Evolutionary conservation across 2,797 vertebrate genomes (phyloP), one percentile per base, ranked within the genome.

Genomic region (Microchirus variegatus): DNA sequence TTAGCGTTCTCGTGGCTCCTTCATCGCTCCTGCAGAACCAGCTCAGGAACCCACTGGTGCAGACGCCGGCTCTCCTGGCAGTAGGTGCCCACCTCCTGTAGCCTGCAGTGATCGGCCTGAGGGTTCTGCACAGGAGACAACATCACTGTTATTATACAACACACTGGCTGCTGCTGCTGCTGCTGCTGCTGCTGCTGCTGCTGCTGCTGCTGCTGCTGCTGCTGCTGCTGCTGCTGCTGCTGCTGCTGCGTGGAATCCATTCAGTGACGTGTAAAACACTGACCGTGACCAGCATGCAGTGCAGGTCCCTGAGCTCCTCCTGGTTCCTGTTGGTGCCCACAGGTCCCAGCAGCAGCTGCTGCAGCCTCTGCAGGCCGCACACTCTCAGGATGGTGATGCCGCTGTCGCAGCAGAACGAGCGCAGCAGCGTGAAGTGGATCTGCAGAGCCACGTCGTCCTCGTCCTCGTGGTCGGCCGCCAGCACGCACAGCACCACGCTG

Each of bases 351-450:
- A 97, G 89, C 14, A 97, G 83, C 82, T 92, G 78, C 0, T 90
- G 93, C 31, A 98, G 73, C 13, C 96, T 91, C 62, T 89, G 91
- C 75, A 96, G 84, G 16, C 96, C 96, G 0, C 92, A 95, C 5
- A 98, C 93, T 0, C 95, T 89, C 45, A 98, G 80, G 52, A 96
- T 96, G 76, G 95, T 91, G 68, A 98, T 97, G 84, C 95, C 93
- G 1, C 93, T 96, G 86, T 96, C 96, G 0, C 95, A 96, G 78
- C 96, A 98, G 59, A 98, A 98, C 0, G 96, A 94, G 78, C 95
- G 96, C 73, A 98, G 94, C 18, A 98, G 93, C 0, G 97, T 98
- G 86, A 98, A 98, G 83, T 98, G 96, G 85, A 98, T 98, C 83
- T 97, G 96, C 61, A 98, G 80, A 0, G 94, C 96, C 16, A 97